Percentiles rank a stretch among this genome's conserved stretches.
phyloP scores from a whole-genome alignment of 2,888 invertebrate species.

The Busseola fusca region DNA sequence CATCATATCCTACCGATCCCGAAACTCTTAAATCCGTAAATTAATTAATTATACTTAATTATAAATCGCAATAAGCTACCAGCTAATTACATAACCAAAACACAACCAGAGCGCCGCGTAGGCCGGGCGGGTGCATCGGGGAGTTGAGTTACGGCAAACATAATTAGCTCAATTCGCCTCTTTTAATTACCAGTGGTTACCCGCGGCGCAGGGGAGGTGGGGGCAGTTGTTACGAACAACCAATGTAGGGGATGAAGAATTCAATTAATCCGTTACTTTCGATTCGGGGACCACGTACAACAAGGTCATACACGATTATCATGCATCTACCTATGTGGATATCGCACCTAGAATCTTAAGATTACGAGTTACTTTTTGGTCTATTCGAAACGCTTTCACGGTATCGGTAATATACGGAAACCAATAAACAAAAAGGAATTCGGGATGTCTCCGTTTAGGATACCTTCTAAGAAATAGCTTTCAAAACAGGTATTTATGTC shows the following conservation, averaged over 20 bases:
- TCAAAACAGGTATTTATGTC: background rate
- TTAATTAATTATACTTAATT: conserved; percentile 49
- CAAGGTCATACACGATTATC: background rate
- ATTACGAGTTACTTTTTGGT: background rate
- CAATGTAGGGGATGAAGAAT: conserved; percentile 50
- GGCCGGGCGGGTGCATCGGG: conserved; percentile 56
- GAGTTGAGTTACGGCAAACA: conserved; percentile 69
- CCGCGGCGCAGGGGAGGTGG: conserved; percentile 34
- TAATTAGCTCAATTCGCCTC: conserved; percentile 74
- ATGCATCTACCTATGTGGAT: background rate
- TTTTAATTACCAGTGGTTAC: conserved; percentile 70
- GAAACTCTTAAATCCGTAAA: conserved; percentile 11
- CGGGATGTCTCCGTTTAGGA: background rate
- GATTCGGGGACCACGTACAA: conserved; percentile 3
- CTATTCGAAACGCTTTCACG: background rate
- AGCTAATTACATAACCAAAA: conserved; percentile 62
- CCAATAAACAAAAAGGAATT: background rate
- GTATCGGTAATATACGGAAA: background rate
- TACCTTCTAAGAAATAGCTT: background rate
- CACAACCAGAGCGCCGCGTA: conserved; percentile 57
- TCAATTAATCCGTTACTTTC: conserved; percentile 47
- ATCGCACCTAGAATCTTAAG: background rate
- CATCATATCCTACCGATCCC: background rate
- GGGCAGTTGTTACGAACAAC: conserved; percentile 36
- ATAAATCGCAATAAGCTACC: conserved; percentile 50